Evolutionary conservation across 2,888 invertebrate species (phyloP), one percentile per base, ranked within the genome.

Genomic region (Eristalis arbustorum): DNA sequence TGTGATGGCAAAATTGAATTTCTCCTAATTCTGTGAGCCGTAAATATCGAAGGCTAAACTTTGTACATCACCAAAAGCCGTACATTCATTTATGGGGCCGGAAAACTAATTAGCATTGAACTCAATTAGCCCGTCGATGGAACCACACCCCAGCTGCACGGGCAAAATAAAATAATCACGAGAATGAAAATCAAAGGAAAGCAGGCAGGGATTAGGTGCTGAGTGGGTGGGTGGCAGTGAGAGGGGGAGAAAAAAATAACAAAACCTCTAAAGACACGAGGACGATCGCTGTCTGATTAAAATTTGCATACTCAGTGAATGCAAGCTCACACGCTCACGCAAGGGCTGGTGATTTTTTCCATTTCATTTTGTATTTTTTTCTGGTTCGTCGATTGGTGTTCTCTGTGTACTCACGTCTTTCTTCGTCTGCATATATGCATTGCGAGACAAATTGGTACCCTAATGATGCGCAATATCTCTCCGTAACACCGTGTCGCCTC

Each of bases 1-100:
- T 49, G 62, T 81, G 75, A 81, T 81, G 81, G 81, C 37, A 71
- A 81, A 81, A 81, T 81, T 81, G 75, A 81, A 81, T 81, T 81
- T 69, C 75, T 71, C 64, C 59, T 57, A 81, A 75, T 69, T 74
- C 69, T 63, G 63, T 75, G 63, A 74, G 74, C 80, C 69, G 64
- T 81, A 71, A 81, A 81, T 81, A 75, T 69, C 69, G 69, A 42
- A 34, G 64, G 42, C 68, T 63, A 73, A 40, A 68, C 23, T 59
- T 37, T 73, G 56, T 37, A 63, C 40, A 77, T n/a, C 31, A 13
- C 34, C 13, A n/a, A 56, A 56, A 49, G 57, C 40, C 6, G 18
- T 42, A 57, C 59, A 62, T 56, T 40, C n/a, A 40, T 56, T 69
- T 42, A 18, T 49, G 18, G 23, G 66, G 56, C 63, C 18, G 34